A percentile compares a stretch with the other conserved stretches of the same genome.
These are phyloP conservation scores for Scolopax rusticola DNA, from an alignment of 2,797 vertebrate genomes.

Conservation along the genomic window DNA sequence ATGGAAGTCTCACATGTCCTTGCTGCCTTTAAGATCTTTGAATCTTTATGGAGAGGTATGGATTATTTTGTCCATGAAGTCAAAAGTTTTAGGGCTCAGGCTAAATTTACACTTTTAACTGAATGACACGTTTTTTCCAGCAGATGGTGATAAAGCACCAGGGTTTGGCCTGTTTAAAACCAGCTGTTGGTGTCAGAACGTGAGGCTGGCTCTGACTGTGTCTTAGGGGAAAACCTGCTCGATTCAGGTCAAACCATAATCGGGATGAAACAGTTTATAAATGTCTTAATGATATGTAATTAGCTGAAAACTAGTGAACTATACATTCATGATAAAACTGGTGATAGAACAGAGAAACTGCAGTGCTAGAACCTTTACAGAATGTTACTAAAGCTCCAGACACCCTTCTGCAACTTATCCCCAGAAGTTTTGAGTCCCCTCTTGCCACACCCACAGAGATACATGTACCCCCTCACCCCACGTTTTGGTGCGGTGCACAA, in stretches of 20 bases:
- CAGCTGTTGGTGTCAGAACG: rapidly evolving
- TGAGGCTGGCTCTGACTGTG: not conserved
- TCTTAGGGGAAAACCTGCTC: not conserved
- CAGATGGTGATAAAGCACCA: slow-evolving; percentile 62
- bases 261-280: not conserved
- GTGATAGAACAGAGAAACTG: not conserved
- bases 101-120: not conserved
- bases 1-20: not conserved
- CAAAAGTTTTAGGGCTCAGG: not conserved
- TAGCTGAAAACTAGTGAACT: not conserved
- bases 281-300: not conserved
- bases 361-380: not conserved
- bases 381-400: not conserved
- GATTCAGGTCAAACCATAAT: not conserved
- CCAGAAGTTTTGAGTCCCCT: not conserved
- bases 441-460: not conserved
- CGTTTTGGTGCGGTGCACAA: not conserved
- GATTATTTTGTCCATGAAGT: not conserved
- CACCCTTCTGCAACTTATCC: not conserved
- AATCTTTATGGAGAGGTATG: not conserved
- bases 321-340: not conserved
- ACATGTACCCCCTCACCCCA: rapidly evolving
- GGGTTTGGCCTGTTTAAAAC: not conserved
- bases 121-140: not conserved
- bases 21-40: not conserved